Base-by-base conservation (phyloP, 2,888 invertebrate species). In the Carcina quercana region DNA sequence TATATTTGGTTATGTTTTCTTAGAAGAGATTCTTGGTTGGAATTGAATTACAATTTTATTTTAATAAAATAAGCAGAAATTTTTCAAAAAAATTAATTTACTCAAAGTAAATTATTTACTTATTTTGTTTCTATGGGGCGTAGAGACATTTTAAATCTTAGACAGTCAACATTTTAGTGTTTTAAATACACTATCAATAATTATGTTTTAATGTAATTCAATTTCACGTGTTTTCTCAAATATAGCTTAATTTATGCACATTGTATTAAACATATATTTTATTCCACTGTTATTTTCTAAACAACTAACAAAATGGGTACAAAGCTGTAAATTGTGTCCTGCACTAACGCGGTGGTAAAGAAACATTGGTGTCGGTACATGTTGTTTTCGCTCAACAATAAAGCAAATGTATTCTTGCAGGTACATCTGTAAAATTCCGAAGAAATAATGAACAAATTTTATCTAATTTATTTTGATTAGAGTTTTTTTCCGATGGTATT, bases 361-460 rank as follows among this genome's bases (percentile, higher is more conserved):
- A 25, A 31, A 19, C 28, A 26, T 27, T 40, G 60, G 61, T 63
- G 60, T 47, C 42, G 62, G 60, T 53, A 4, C 22, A 25, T 25
- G 8, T 37, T 32, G 12, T 28, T 35, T n/a, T 29, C 17, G 6
- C 21, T 25, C 35, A 33, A 30, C 21, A 11, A 26, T 37, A 26
- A 61, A 58, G 54, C 44, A 56, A 50, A 47, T 43, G 45, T 69
- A 56, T 76, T 58, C 69, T 79, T 74, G 45, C 82, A 80, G 80
- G 80, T 79, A 68, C 76, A 58, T 48, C 74, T 80, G 58, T 82
- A 78, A 61, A n/a, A n/a, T n/a, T n/a, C 70, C 34, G 45, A 58
- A 39, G 66, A 68, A 63, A 60, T 60, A 67, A 66, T 61, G 69
- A 74, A 68, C 60, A 71, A 66, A 56, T 49, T 41, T 44, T 58